These are phyloP conservation scores for Python bivittatus DNA, from an alignment of 2,113 vertebrate genomes.

Conservation along the genomic window DNA sequence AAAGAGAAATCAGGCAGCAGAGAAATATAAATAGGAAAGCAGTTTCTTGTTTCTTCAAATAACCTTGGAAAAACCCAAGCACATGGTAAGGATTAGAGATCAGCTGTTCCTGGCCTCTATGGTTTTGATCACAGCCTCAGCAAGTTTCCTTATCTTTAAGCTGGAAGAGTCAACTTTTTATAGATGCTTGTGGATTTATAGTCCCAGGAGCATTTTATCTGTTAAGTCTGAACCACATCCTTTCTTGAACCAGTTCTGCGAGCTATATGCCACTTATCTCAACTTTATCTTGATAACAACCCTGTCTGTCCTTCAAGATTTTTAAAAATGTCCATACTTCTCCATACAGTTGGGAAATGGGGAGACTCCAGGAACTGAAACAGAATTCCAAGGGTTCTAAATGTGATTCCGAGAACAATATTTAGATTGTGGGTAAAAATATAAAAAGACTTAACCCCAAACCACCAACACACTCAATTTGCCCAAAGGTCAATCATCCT, in stretches of 20 bases:
- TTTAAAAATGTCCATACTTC: no score
- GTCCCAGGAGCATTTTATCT: conserved; percentile 37
- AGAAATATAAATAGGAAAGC: conserved; percentile 52
- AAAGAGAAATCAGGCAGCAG: conserved; percentile 57
- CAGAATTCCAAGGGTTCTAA: no score
- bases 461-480: no score
- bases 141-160: conserved; percentile 56
- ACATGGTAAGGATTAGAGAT: conserved; percentile 66
- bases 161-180: conserved; percentile 47
- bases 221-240: conserved; percentile 26
- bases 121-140: conserved; percentile 56
- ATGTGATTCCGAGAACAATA: no score
- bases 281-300: not conserved
- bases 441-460: no score
- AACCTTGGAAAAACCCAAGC: conserved; percentile 64
- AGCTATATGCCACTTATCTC: not conserved
- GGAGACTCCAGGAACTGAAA: no score
- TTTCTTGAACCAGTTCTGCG: not conserved
- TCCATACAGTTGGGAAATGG: no score
- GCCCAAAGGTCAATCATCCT: no score
- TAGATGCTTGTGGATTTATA: not conserved
- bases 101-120: conserved; percentile 56
- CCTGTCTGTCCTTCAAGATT: no score
- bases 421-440: no score
- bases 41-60: conserved; percentile 67